These are phyloP conservation scores for Drosophila seclusa DNA, from an alignment of 2,888 invertebrate species.

Conservation along the genomic window DNA sequence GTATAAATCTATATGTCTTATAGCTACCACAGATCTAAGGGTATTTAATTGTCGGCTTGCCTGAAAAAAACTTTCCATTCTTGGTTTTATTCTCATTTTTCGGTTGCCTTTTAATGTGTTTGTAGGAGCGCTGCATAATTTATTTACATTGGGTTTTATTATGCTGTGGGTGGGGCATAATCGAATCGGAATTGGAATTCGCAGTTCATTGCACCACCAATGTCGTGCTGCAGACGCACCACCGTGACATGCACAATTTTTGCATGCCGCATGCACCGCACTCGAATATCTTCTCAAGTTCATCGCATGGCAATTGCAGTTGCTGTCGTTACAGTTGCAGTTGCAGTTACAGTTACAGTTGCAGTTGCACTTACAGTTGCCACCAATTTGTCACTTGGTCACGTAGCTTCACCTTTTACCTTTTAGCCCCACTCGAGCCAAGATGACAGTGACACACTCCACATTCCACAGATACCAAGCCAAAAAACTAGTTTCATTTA, in stretches of 20 bases:
- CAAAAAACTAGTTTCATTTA: neutral
- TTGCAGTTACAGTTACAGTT: conserved; percentile 55
- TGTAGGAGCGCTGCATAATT: conserved; percentile 19
- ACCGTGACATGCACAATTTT: conserved; percentile 32
- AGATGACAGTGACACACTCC: conserved; percentile 40
- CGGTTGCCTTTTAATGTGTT: conserved; percentile 8
- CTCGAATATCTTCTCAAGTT: conserved; percentile 65
- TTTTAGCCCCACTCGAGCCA: conserved; percentile 23
- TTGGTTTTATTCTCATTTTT: neutral
- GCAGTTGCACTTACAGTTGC: conserved; percentile 22
- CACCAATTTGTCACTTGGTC: conserved; percentile 79
- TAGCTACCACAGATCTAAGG: neutral
- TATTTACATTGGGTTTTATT: conserved; percentile 18
- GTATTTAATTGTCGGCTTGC: neutral
- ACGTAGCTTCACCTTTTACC: conserved; percentile 58
- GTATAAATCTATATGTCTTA: neutral
- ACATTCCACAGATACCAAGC: neutral
- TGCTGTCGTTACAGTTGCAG: conserved; percentile 29
- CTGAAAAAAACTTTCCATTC: neutral
- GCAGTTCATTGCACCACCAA: conserved; percentile 68
- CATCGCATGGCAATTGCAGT: conserved; percentile 66
- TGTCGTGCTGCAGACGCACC: neutral
- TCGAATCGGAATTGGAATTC: conserved; percentile 29
- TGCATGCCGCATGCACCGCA: conserved; percentile 31
- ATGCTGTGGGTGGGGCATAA: conserved; percentile 2